phyloP scores from a whole-genome alignment of 2,113 vertebrate genomes.

The Podarcis cretensis region DNA sequence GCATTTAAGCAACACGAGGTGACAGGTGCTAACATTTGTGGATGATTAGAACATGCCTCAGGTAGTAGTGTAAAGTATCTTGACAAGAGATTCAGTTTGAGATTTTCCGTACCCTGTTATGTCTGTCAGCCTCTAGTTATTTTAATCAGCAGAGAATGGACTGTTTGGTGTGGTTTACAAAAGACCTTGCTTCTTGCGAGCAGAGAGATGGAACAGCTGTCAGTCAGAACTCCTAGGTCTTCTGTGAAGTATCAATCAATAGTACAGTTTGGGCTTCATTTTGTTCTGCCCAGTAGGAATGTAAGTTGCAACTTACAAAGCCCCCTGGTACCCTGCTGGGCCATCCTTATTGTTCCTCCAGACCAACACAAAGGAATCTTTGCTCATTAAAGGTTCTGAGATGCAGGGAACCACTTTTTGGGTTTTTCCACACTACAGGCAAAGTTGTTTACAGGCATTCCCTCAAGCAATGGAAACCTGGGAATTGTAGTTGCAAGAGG shows the following conservation, averaged over 20 bases:
- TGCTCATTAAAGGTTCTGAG: background rate
- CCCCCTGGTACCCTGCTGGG: background rate
- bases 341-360: background rate
- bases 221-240: background rate
- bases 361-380: background rate
- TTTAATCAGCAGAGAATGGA: constrained; percentile 49
- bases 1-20: constrained; percentile 52
- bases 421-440: background rate
- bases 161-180: constrained; percentile 7
- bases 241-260: background rate
- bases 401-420: background rate
- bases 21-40: background rate
- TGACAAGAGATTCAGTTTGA: constrained; percentile 40
- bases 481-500: too few relatives aligned
- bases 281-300: background rate
- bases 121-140: constrained; percentile 32
- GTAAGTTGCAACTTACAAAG: background rate
- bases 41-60: constrained; percentile 19
- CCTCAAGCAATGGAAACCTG: background rate
- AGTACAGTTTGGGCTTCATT: background rate
- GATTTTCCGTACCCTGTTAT: constrained; percentile 31
- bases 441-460: background rate
- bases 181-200: constrained; percentile 14
- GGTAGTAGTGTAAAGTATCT: constrained; percentile 38
- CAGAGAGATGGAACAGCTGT: constrained; percentile 13